phyloP scores from a whole-genome alignment of 2,797 vertebrate species.

The Molossus molossus region DNA sequence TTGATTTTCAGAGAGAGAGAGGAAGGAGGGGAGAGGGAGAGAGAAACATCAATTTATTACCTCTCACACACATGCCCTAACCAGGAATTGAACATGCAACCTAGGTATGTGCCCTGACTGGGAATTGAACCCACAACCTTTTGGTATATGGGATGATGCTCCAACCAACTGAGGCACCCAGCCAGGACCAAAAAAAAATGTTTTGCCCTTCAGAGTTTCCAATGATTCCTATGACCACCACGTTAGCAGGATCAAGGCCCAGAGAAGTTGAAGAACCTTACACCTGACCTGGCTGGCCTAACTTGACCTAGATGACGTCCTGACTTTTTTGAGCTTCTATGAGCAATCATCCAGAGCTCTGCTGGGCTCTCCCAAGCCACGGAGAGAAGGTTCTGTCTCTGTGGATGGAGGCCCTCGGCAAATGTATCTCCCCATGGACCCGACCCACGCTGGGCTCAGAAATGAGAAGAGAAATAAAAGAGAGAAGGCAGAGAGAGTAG shows the following conservation, averaged over 20 bases:
- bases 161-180: background rate
- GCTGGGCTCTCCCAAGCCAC: background rate
- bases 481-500: background rate
- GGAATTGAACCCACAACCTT: background rate
- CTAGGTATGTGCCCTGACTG: too few species aligned
- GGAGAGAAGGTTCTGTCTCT: background rate
- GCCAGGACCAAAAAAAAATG: background rate
- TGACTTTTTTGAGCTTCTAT: background rate
- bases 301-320: background rate
- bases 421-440: background rate
- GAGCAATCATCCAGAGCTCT: background rate
- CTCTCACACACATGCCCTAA: background rate
- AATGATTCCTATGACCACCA: background rate
- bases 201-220: slow-evolving; percentile 36
- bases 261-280: background rate
- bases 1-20: background rate
- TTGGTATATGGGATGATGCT: background rate
- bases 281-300: background rate
- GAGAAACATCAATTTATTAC: background rate
- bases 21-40: background rate
- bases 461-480: background rate
- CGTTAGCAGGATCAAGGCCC: background rate
- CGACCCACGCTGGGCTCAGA: background rate
- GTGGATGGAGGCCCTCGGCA: background rate
- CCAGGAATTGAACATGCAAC: too few species aligned